These are phyloP conservation scores for Tetramorium bicarinatum DNA, from an alignment of 2,888 invertebrate species.

Conservation along the genomic window DNA sequence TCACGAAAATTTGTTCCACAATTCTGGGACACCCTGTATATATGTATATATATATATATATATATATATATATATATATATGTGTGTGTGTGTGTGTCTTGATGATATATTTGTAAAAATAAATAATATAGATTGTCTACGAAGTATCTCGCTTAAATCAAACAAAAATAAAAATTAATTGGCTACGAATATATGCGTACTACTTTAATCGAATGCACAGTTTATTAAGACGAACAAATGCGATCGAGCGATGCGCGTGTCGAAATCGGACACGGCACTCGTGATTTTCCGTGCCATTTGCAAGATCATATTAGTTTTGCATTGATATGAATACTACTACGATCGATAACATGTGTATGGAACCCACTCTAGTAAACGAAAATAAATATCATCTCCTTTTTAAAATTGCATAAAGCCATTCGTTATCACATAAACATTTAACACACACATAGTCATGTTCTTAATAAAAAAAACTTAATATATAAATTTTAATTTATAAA, in stretches of 20 bases:
- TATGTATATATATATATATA: no score
- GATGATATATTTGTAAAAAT: constrained; percentile 16
- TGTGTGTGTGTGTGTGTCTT: no score
- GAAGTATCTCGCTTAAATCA: neutral
- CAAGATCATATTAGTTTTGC: constrained; percentile 14
- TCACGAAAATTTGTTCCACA: no score
- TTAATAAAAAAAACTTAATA: no score
- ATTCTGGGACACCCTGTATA: no score
- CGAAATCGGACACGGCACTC: constrained; percentile 14
- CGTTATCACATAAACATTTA: neutral
- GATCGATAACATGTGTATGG: constrained; percentile 3
- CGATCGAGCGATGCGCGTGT: constrained; percentile 26
- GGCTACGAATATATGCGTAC: neutral
- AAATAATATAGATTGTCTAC: neutral
- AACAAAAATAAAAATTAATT: constrained; percentile 29
- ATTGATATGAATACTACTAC: constrained; percentile 15
- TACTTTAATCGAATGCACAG: constrained; percentile 13
- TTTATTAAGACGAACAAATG: constrained; percentile 51
- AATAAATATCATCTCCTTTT: neutral
- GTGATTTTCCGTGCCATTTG: constrained; percentile 54
- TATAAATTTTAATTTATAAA: no score
- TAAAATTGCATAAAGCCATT: neutral
- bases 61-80: no score
- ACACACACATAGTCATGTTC: neutral
- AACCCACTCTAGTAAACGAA: neutral